These are phyloP conservation scores for Rhamphomyia laevipes DNA, from an alignment of 2,888 invertebrate species.

Conservation along the genomic window DNA sequence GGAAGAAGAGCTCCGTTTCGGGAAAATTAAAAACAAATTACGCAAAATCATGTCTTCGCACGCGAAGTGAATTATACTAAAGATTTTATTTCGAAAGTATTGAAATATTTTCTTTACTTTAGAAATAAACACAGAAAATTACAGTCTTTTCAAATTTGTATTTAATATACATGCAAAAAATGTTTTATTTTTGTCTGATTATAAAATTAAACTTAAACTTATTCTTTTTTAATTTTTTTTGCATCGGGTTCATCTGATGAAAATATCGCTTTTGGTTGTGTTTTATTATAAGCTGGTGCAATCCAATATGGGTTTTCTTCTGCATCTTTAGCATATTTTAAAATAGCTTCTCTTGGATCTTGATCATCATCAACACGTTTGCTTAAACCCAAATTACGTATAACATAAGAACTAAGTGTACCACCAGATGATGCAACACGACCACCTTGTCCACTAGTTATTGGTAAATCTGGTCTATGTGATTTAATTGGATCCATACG, in stretches of 20 bases:
- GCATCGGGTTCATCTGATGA: conserved; percentile 36
- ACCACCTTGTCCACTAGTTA: conserved; percentile 84
- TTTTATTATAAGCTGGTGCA: conserved; percentile 79
- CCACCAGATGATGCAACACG: conserved; percentile 89
- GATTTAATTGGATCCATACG: conserved; percentile 78
- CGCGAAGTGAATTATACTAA: too few relatives aligned
- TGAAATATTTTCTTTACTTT: too few relatives aligned
- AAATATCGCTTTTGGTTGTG: conserved; percentile 77
- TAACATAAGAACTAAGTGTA: conserved; percentile 77
- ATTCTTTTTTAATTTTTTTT: conserved; percentile 31
- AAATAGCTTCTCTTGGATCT: conserved; percentile 89
- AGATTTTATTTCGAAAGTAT: too few relatives aligned
- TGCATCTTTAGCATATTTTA: conserved; percentile 89
- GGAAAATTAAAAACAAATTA: too few relatives aligned
- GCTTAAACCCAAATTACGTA: conserved; percentile 86
- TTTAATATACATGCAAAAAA: too few relatives aligned
- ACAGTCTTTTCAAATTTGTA: too few relatives aligned
- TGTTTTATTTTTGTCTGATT: too few relatives aligned
- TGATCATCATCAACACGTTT: conserved; percentile 84
- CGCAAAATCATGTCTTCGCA: too few relatives aligned
- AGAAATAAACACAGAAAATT: too few relatives aligned
- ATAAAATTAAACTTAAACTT: conserved; percentile 4
- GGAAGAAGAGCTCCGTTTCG: too few relatives aligned
- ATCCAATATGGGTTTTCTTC: conserved; percentile 96
- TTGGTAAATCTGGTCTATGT: conserved; percentile 69